These are phyloP conservation scores for Epicampocera succincta DNA, from an alignment of 2,888 invertebrate species.

Conservation along the genomic window DNA sequence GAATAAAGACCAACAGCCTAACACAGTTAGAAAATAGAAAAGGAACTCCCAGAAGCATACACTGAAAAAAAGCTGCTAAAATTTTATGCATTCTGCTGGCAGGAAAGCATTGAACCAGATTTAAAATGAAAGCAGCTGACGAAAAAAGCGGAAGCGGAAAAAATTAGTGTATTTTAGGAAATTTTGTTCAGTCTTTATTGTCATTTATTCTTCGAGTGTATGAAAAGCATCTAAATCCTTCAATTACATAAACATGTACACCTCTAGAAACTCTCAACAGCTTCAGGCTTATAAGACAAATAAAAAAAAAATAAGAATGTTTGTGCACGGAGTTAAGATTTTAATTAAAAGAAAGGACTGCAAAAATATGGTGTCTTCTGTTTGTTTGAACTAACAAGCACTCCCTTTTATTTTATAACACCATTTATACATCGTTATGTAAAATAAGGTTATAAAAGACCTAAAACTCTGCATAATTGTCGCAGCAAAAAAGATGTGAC, in stretches of 20 bases:
- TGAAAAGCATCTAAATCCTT: background rate
- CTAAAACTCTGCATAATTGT: background rate
- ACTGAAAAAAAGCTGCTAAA: no score
- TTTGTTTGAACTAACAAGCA: no score
- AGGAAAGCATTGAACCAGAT: no score
- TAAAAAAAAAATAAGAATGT: slow-evolving; percentile 24
- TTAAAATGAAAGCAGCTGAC: no score
- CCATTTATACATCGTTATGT: background rate
- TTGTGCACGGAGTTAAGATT: background rate
- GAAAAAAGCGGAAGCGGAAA: no score
- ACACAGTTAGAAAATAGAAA: no score
- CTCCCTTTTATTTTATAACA: background rate
- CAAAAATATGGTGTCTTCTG: no score
- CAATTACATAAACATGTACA: slow-evolving; percentile 10
- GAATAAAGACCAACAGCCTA: background rate
- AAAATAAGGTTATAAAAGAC: background rate
- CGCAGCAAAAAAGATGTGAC: slow-evolving; percentile 5
- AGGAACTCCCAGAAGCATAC: no score
- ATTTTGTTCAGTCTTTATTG: no score
- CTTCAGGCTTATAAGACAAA: slow-evolving; percentile 26
- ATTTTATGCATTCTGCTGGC: no score
- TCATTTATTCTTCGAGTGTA: background rate
- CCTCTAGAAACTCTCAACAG: slow-evolving; percentile 8
- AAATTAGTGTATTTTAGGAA: no score
- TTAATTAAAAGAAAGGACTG: slow-evolving; percentile 5